A percentile compares a stretch with the other conserved stretches of the same genome.
Conservation (phyloP, 2,797 vertebrate species). For the Catharus ustulatus region DNA sequence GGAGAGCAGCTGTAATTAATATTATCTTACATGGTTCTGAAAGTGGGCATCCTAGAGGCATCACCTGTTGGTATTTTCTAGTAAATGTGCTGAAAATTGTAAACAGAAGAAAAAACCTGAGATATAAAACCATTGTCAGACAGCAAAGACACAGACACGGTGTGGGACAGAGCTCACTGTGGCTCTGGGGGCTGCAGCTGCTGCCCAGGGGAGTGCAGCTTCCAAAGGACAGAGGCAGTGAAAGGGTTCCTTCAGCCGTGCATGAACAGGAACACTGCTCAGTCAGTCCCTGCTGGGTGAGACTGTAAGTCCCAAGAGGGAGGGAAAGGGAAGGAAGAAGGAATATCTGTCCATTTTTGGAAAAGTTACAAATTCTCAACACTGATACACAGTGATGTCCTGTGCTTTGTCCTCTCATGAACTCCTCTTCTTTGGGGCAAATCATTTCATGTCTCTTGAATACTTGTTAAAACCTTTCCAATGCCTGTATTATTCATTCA, state of each 20-base stretch:
- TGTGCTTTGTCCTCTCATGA: background rate
- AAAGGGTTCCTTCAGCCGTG: background rate
- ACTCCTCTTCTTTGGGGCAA: background rate
- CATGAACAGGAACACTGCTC: background rate
- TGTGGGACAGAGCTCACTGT: background rate
- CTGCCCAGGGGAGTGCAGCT: background rate
- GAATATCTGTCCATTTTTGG: background rate
- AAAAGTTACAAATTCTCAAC: background rate
- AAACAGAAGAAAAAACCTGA: background rate
- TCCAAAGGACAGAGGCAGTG: background rate
- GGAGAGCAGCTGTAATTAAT: background rate
- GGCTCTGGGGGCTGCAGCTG: background rate
- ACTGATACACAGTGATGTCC: background rate
- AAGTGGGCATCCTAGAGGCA: background rate
- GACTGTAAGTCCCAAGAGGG: background rate
- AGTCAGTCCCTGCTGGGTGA: background rate
- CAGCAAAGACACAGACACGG: background rate
- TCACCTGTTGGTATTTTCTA: background rate
- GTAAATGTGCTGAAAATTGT: background rate
- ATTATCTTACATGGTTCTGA: background rate
- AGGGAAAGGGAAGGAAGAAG: background rate
- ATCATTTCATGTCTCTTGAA: background rate
- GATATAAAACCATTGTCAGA: background rate
- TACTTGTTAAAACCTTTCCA: background rate
- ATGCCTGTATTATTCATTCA: background rate